Conservation (phyloP, 2,113 vertebrate species). For the Mobula birostris region DNA sequence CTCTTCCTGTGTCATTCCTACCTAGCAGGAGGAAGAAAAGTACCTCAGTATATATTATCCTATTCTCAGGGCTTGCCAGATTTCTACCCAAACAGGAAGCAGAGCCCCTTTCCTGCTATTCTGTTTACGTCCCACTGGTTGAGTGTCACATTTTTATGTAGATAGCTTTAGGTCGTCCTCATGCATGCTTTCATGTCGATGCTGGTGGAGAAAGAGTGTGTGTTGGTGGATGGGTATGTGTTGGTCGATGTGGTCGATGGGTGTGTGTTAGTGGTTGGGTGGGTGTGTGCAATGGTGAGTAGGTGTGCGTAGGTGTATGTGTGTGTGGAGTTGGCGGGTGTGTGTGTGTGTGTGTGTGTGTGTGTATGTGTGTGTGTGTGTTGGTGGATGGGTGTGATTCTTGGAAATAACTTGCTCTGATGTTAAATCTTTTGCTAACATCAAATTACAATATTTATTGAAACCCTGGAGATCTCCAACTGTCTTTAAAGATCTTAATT, state of each 20-base stretch:
- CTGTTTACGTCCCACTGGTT: background rate
- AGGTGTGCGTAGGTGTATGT: too few relatives aligned
- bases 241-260: too few relatives aligned
- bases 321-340: too few relatives aligned
- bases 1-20: background rate
- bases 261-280: too few relatives aligned
- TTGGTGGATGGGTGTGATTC: too few relatives aligned
- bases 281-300: too few relatives aligned
- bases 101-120: background rate
- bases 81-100: background rate
- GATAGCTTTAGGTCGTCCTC: background rate
- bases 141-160: background rate
- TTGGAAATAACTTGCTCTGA: background rate
- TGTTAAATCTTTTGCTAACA: background rate
- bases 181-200: background rate
- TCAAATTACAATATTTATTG: background rate
- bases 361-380: too few relatives aligned
- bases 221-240: too few relatives aligned
- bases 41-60: background rate
- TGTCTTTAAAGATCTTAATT: background rate
- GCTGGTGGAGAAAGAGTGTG: background rate
- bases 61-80: background rate
- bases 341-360: too few relatives aligned
- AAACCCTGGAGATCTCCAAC: background rate
- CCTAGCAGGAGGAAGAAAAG: background rate